These are phyloP conservation scores for Lampropteryx suffumata DNA, from an alignment of 2,888 invertebrate species.

Conservation along the genomic window DNA sequence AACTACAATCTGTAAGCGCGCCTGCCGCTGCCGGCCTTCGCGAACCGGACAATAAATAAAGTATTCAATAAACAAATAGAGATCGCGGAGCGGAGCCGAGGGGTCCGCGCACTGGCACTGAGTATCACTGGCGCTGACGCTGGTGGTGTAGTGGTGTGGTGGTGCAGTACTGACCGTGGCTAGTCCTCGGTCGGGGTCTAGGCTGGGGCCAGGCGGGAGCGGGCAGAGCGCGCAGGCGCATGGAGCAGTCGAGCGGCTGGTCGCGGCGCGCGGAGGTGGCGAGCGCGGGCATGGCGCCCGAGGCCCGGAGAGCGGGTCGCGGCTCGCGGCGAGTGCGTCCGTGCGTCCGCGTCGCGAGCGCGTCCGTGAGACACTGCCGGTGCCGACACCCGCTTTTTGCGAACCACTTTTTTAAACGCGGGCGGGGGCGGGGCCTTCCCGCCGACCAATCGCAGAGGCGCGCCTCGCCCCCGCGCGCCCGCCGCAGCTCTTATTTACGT, in stretches of 20 bases:
- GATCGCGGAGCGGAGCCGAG: not conserved
- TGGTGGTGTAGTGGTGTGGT: constrained; percentile 24
- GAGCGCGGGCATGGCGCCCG: constrained; percentile 86
- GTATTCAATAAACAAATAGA: constrained; percentile 23
- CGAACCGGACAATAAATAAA: constrained; percentile 23
- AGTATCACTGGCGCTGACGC: constrained; percentile 9
- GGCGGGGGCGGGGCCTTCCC: constrained; percentile 72
- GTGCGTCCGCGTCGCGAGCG: constrained; percentile 71
- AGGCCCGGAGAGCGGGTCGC: no score
- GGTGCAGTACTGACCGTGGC: constrained; percentile 64
- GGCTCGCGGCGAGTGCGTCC: constrained; percentile 72
- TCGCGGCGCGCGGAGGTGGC: constrained; percentile 68
- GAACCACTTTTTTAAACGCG: constrained; percentile 60
- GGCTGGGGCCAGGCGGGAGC: constrained; percentile 73
- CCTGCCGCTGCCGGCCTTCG: constrained; percentile 33
- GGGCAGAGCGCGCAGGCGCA: constrained; percentile 79
- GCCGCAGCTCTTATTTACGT: constrained; percentile 74
- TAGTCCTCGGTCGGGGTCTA: no score
- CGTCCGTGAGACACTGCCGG: constrained; percentile 75
- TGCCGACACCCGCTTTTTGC: constrained; percentile 65
- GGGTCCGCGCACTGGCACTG: not conserved
- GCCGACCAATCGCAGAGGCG: constrained; percentile 58
- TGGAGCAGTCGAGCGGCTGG: constrained; percentile 89
- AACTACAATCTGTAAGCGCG: constrained; percentile 38
- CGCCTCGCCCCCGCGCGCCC: constrained; percentile 54